Evolutionary conservation across 2,888 invertebrate species (phyloP).

Genomic region (Rhagophthalmus giganteus): DNA sequence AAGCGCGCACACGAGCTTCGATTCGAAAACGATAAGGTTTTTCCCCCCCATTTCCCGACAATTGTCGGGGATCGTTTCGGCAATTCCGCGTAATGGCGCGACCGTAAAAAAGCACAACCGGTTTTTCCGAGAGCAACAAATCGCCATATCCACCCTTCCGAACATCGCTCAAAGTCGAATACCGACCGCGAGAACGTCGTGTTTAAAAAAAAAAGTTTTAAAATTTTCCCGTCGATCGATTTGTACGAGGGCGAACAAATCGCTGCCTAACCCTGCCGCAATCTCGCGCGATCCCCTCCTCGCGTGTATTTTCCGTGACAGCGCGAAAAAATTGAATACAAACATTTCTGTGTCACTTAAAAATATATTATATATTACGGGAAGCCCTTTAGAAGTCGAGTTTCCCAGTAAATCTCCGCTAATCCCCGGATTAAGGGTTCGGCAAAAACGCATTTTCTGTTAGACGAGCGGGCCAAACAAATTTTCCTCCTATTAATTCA

Average conservation of each 20-base stretch:
- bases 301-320: no score
- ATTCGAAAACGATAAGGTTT: neutral
- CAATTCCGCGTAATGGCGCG: slow-evolving; percentile 1
- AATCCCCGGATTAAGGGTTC: slow-evolving; percentile 22
- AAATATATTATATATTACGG: no score
- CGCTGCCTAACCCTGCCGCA: no score
- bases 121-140: slow-evolving; percentile 7
- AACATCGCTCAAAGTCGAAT: slow-evolving; percentile 14
- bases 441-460: slow-evolving; percentile 19
- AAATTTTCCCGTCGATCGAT: slow-evolving; percentile 18
- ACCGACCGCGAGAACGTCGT: slow-evolving; percentile 7
- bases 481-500: no score
- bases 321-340: no score
- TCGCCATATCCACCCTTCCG: slow-evolving; percentile 1
- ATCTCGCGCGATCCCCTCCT: no score
- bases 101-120: neutral
- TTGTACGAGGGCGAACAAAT: no score
- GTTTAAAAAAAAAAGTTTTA: slow-evolving; percentile 12
- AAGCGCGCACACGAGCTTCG: slow-evolving; percentile 3
- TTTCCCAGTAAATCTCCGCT: slow-evolving; percentile 15
- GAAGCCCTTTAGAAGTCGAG: slow-evolving; percentile 4
- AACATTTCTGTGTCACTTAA: no score
- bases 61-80: slow-evolving; percentile 3
- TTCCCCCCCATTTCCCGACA: neutral
- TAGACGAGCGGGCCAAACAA: no score